Evolutionary conservation across 2,888 invertebrate genomes (phyloP), one percentile per base, ranked within the genome.

Genomic region (Leptopilina myrica): DNA sequence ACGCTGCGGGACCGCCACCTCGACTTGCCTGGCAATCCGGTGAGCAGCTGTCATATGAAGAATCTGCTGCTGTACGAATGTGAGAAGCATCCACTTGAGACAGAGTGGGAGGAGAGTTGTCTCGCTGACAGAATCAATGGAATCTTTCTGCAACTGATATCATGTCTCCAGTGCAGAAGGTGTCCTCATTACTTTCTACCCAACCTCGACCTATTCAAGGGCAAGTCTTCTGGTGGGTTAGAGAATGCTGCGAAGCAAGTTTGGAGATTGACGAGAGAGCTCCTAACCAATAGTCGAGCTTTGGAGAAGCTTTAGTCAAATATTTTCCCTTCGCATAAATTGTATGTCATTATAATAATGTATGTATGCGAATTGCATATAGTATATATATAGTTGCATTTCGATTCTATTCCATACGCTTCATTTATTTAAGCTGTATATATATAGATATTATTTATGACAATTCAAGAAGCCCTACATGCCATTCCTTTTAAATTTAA

Each of bases 101-200:
- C 95, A 84, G 98, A 98, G 91, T 98, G 98, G 98, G 97, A 97
- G 92, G 98, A 98, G 91, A 94, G 95, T 1, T 96, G 96, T 83
- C 94, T 98, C 81, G 98, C 97, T 0, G 98, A 98, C 92, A 94
- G 98, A 76, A 96, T 98, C 88, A 97, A 97, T 92, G 98, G 98
- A 1, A 97, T 98, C 83, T 96, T 98, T 85, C 94, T 99, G 84
- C 98, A 99, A 92, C 93, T 98, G 88, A 98, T 62, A 20, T 98
- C 76, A 14, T 98, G 98, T 91, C 94, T 99, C 84, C 98, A 99
- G 92, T 98, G 98, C 91, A 95, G 98, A 73, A 93, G 97, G 78
- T 98, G 98, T 92, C 98, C 98, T 43, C 98, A 98, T 92, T 98
- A 98, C 91, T 98, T 98, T 92, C 93, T 98, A 80, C 98, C 98